Percentiles rank a stretch among this genome's conserved stretches.
These are phyloP conservation scores for Chironomus tentans DNA, from an alignment of 2,888 invertebrate genomes.

Conservation along the genomic window DNA sequence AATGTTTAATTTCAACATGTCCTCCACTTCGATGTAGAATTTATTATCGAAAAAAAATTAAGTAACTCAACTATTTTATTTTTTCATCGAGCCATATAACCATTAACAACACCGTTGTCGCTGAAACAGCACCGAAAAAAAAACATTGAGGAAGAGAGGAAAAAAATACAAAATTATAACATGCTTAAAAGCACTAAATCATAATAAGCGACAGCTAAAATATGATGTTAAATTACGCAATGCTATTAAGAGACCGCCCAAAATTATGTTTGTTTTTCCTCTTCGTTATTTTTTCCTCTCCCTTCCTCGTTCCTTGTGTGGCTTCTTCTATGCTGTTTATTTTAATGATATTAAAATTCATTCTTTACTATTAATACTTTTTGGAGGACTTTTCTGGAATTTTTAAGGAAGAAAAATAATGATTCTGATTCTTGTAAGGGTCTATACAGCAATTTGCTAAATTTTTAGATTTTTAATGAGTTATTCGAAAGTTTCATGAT, in stretches of 20 bases:
- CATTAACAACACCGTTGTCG: not conserved
- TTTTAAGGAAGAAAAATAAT: too few relatives aligned
- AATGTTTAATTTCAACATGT: too few relatives aligned
- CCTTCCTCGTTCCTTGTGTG: not conserved
- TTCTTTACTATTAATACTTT: too few relatives aligned
- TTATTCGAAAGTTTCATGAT: too few relatives aligned
- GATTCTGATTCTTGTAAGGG: too few relatives aligned
- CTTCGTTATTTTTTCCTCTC: not conserved
- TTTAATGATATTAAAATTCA: not conserved
- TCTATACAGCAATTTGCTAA: too few relatives aligned
- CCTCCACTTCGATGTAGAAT: too few relatives aligned
- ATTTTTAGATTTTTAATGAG: too few relatives aligned
- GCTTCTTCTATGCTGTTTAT: not conserved
- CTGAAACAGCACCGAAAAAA: not conserved
- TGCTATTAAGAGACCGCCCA: slow-evolving; percentile 21
- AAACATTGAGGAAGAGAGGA: not conserved
- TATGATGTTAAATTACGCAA: slow-evolving; percentile 24
- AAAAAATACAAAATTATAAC: slow-evolving; percentile 21
- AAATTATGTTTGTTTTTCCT: slow-evolving; percentile 22
- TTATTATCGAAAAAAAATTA: too few relatives aligned
- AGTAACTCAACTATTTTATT: not conserved
- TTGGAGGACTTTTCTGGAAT: too few relatives aligned
- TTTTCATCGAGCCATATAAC: not conserved
- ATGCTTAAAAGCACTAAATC: slow-evolving; percentile 25
- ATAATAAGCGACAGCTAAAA: slow-evolving; percentile 23